These are phyloP conservation scores for Campodea augens DNA, from an alignment of 1,140 invertebrate species.

Conservation along the genomic window DNA sequence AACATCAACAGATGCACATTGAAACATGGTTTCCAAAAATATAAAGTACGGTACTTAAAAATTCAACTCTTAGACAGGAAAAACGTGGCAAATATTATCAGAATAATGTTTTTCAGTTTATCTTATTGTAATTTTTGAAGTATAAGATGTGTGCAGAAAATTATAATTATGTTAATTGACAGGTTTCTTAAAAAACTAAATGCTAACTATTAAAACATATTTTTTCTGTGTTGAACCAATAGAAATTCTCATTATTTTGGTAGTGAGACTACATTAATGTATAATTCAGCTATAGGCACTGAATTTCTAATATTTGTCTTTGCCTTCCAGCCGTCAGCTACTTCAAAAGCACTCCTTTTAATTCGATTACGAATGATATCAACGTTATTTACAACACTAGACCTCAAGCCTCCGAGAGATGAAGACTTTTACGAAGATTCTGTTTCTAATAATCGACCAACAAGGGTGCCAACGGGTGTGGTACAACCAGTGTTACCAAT, in stretches of 20 bases:
- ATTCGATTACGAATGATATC: slow-evolving; percentile 45
- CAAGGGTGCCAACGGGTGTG: slow-evolving; percentile 16
- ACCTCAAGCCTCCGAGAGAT: slow-evolving; percentile 23
- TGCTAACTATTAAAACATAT: too few relatives aligned
- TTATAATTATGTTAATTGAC: too few relatives aligned
- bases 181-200: too few relatives aligned
- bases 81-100: too few relatives aligned
- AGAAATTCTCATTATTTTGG: not conserved
- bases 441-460: slow-evolving; percentile 5
- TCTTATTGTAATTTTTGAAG: too few relatives aligned
- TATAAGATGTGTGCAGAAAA: too few relatives aligned
- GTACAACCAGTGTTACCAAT: slow-evolving; percentile 31
- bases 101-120: too few relatives aligned
- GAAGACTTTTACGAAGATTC: slow-evolving; percentile 9
- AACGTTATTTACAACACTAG: slow-evolving; percentile 44
- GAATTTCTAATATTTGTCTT: slow-evolving; percentile 1
- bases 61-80: too few relatives aligned
- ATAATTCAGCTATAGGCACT: slow-evolving; percentile 3
- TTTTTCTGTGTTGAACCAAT: slow-evolving; percentile 1
- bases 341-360: slow-evolving; percentile 27
- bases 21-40: too few relatives aligned
- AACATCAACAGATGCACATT: too few relatives aligned
- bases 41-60: too few relatives aligned
- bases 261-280: not conserved
- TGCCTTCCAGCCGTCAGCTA: slow-evolving; percentile 25